Conservation (phyloP, 2,888 invertebrate genomes). For the Auanema freiburgensis region DNA sequence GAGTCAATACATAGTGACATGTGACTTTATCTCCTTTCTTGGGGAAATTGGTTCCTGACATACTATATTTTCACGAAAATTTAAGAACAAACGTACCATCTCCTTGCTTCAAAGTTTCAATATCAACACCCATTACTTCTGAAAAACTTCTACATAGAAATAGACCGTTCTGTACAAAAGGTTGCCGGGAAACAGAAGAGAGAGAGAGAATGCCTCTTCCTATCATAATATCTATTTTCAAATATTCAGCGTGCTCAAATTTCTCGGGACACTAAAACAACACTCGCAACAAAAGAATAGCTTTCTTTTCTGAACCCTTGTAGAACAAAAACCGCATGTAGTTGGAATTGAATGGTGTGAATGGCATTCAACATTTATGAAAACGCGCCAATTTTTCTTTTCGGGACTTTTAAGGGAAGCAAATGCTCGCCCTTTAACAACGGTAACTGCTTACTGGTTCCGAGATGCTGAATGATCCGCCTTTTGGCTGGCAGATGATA, state of each 20-base stretch:
- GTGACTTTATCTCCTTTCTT: conserved; percentile 90
- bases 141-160: background rate
- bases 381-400: background rate
- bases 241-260: no score
- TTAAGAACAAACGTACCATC: conserved; percentile 32
- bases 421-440: background rate
- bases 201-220: background rate
- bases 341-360: no score
- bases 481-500: conserved; percentile 13
- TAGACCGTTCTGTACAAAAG: conserved; percentile 1
- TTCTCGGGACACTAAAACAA: no score
- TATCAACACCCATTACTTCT: conserved; percentile 53
- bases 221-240: background rate
- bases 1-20: conserved; percentile 85
- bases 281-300: no score
- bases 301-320: no score
- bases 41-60: conserved; percentile 76
- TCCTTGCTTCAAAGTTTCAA: conserved; percentile 53
- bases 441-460: no score
- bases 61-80: background rate
- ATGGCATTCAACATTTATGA: background rate
- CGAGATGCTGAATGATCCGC: no score
- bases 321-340: no score
- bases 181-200: background rate
- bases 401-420: background rate